Base-by-base conservation (phyloP, 2,113 vertebrate species). In the Phoxinus phoxinus region DNA sequence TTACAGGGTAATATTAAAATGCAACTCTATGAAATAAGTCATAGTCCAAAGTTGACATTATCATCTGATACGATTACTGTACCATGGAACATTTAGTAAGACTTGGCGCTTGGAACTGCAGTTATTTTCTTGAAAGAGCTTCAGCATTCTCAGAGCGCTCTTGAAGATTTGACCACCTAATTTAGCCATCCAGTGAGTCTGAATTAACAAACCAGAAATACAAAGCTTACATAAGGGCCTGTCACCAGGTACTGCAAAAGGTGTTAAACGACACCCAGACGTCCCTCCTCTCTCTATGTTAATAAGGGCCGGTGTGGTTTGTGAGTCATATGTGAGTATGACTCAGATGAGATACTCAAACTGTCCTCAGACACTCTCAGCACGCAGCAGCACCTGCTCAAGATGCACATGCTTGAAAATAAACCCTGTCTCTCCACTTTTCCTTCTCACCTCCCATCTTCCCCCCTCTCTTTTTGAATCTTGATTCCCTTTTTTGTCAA, bases 331-430 rank as follows among this genome's bases (percentile, higher is more conserved):
- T 79, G 9, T 27, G 67, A 48, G 56, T 37, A 37, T 86, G 78
- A 86, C 53, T 86, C 79, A 81, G 79, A 81, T 56, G 37, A 53
- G 79, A 81, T 81, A 21, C 65, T 78, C 51, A 80, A 67, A 81
- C n/a, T 81, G 84, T 80, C 61, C 76, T 80, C 78, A 51, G 27
- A 30, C 78, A 37, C 15, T 72, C 41, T 67, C 74, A 37, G 69
- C 76, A 59, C 23, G 76, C n/a, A 46, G 67, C 35, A 59, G 76
- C 85, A 83, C 85, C 80, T 83, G 80, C 80, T 76, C 58, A 59
- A 75, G 53, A 51, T 41, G 8, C 56, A 37, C 78, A 25, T 10
- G 12, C 56, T 25, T 58, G n/a, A 82, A 82, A 83, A 82, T 67
- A 76, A 81, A 25, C 46, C 44, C 2, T 17, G 63, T 46, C 3